Evolutionary conservation across 2,888 invertebrate genomes (phyloP), one percentile per base, ranked within the genome.

Genomic region (Ectemnius cavifrons): DNA sequence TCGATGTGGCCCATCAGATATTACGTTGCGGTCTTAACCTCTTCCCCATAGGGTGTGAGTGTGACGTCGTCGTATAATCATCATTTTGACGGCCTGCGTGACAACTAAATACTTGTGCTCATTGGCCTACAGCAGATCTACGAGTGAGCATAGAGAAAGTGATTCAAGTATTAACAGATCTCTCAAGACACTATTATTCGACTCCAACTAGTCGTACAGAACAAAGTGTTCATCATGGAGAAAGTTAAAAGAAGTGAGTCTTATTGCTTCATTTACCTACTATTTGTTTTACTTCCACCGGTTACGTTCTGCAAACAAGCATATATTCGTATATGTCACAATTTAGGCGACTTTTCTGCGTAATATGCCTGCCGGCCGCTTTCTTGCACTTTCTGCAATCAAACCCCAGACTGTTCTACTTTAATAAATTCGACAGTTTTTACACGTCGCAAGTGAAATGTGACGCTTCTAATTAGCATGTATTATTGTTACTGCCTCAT

Each of bases 241-340:
- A 73, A 62, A 79, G 18, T 67, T 5, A 69, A 56, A 14, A 78
- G 79, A 63, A 78, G 79, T 79, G 70, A 78, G 79, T 52, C 23
- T 23, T 23, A 13, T 52, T 16, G n/a, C 4, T 14, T 52, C 52
- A 52, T 5, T 52, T 52, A 14, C 4, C 18, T 14, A 45, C 58
- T 64, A 49, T 58, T 60, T 6, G n/a, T 45, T 47, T 64, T 47
- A 37, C 47, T 52, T 14, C 20, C 52, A 52, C 52, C 52, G 8
- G 52, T 63, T 63, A 18, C 20, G 18, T 63, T 46, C 6, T 18
- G 18, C 20, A 28, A 11, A 37, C 20, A 27, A 52, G n/a, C n/a
- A 16, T 52, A 52, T 47, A 47, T n/a, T n/a, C 11, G 0, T 47
- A 2, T n/a, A 11, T 47, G 47, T 52, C 14, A 13, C 14, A 5